phyloP scores from a whole-genome alignment of 1,140 invertebrate species.

The Palaemon carinicauda region DNA sequence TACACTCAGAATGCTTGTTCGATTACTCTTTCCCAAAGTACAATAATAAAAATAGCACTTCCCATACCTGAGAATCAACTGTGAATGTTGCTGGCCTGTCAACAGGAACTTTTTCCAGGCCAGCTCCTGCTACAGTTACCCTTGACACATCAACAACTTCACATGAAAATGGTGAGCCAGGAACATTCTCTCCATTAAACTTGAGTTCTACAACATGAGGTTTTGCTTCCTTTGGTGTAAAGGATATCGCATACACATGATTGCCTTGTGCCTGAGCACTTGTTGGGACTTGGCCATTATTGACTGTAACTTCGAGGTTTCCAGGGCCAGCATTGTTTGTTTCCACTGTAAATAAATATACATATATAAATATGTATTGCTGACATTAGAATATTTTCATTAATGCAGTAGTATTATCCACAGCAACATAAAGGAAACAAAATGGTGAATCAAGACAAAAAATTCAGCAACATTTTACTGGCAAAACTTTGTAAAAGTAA shows the following conservation, averaged over 20 bases:
- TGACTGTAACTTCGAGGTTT: conserved; percentile 96
- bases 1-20: too few relatives aligned
- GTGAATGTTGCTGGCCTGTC: conserved; percentile 83
- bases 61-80: conserved; percentile 74
- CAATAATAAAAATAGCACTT: background rate
- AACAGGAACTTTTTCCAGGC: conserved; percentile 91
- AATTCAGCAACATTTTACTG: background rate
- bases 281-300: conserved; percentile 93
- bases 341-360: conserved; percentile 76
- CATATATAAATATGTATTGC: background rate
- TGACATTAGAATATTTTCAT: too few relatives aligned
- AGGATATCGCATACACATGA: conserved; percentile 96
- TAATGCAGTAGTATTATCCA: background rate
- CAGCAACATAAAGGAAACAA: conserved; percentile 33
- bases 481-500: background rate
- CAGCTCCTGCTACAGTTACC: conserved; percentile 80
- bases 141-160: conserved; percentile 77
- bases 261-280: conserved; percentile 93
- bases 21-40: too few relatives aligned
- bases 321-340: conserved; percentile 95
- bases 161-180: conserved; percentile 79
- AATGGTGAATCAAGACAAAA: background rate
- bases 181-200: conserved; percentile 96
- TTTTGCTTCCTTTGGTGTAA: conserved; percentile 88
- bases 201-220: conserved; percentile 91